Evolutionary conservation across 2,888 invertebrate genomes (phyloP), one percentile per base, ranked within the genome.

Genomic region (Caenorhabditis virilis): DNA sequence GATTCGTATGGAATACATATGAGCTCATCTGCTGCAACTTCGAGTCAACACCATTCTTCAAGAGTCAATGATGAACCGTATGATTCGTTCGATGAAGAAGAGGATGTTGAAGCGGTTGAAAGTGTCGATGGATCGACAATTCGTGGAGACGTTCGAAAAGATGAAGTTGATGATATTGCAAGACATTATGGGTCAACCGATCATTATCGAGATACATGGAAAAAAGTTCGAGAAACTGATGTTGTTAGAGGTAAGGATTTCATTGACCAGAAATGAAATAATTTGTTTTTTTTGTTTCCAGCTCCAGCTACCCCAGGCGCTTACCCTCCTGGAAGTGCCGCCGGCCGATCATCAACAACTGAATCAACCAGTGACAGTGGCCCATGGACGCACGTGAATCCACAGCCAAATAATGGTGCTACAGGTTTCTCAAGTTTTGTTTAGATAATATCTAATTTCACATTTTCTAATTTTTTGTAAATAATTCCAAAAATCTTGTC

Each of bases 21-120:
- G 20, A 55, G 55, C 1, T 61, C 61, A 22, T 50, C 61, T 0
- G 47, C 46, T 1, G 45, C 48, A 11, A 50, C 54, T 16, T 43
- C 53, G 16, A 42, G 26, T 27, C 53, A 39, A 30, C 18, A 3
- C 5, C 41, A 41, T 18, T 20, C 23, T 26, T 25, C 50, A 13
- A 47, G 51, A 23, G 43, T 47, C 18, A 46, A 58, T 6, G 39
- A 46, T 9, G 66, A 67, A 35, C 36, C 43, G 2, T 61, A 60
- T 39, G 72, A 72, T 54, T 72, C 72, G 15, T 72, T 72, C 38
- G 72, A 72, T 36, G 73, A 73, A 30, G 69, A 69, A 38, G 70
- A 68, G 18, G 56, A 48, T 11, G 52, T 52, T 30, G 69, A 64
- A 30, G 26, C 16, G n/a, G 15, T 3, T 30, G 69, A 64, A 25